Base-by-base conservation (phyloP, 1,140 invertebrate genomes). In the Papilio glaucus region DNA sequence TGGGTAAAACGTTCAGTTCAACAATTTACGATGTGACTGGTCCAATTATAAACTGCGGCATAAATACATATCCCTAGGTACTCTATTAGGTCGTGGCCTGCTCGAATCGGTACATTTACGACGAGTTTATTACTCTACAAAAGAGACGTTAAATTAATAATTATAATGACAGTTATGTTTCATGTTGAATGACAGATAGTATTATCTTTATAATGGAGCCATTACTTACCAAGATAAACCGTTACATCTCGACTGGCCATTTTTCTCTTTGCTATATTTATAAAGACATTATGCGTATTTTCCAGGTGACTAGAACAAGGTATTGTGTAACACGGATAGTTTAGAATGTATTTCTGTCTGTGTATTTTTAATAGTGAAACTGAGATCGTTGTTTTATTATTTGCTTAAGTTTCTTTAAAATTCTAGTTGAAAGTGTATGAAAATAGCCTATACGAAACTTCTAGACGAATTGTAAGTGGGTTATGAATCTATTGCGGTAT, bases 131-230 rank as follows among this genome's bases (percentile, higher is more conserved):
- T 61, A 69, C 6, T 18, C 38, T 24, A 57, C 8, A 38, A 37
- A 42, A 38, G 33, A 72, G 49, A 71, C 26, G 38, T 12, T 29
- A 29, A 63, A 72, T 69, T 70, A 70, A 57, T 63, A 65, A 41
- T 57, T 18, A 65, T 45, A 57, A 57, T 10, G 4, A 6, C 10
- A 42, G 57, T 61, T 21, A 26, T 61, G 69, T 12, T 37, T 38
- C 15, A 71, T 18, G 61, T 26, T 61, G n/a, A 45, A 69, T 5
- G 24, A 45, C 41, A 70, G 26, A 37, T 15, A 53, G 39, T n/a
- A 38, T 13, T 12, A 33, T 45, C 15, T 37, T 18, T 37, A 45
- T 75, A 75, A 75, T 72, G 38, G 71, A 38, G 21, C 60, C 73
- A 71, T 75, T 45, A 38, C 38, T 75, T 69, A 72, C 42, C 42